phyloP scores from a whole-genome alignment of 2,797 vertebrate species.

The Alca torda region DNA sequence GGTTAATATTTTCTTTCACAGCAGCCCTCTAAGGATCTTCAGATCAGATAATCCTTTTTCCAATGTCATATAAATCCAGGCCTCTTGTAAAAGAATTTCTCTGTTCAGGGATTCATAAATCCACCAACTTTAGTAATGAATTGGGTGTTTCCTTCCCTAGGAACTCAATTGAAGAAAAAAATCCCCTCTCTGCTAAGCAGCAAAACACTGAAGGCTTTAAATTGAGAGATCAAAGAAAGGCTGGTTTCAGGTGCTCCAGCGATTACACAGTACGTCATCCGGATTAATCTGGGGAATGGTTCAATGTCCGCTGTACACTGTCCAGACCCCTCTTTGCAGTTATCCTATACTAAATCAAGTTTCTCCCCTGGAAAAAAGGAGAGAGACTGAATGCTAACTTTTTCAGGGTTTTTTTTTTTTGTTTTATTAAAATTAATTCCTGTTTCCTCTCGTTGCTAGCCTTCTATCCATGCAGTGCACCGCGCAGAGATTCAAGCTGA shows the following conservation, averaged over 20 bases:
- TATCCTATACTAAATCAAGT: not conserved
- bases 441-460: not conserved
- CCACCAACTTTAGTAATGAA: constrained; percentile 56
- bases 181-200: constrained; percentile 29
- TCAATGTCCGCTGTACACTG: not conserved
- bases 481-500: not conserved
- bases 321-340: not conserved
- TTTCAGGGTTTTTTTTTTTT: not conserved
- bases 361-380: not conserved
- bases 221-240: constrained; percentile 44
- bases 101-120: constrained; percentile 66
- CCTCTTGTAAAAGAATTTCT: constrained; percentile 62
- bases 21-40: constrained; percentile 51
- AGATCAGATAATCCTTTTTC: constrained; percentile 67
- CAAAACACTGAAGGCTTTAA: constrained; percentile 30
- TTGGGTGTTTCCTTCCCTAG: constrained; percentile 52
- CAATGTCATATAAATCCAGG: constrained; percentile 60
- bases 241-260: not conserved
- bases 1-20: constrained; percentile 64
- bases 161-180: constrained; percentile 26
- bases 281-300: not conserved
- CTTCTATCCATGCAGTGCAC: not conserved
- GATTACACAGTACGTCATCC: not conserved
- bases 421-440: not conserved
- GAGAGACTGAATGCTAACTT: not conserved